phyloP scores from a whole-genome alignment of 92 coral and sea anemone species.

The Paramuricea clavata region DNA sequence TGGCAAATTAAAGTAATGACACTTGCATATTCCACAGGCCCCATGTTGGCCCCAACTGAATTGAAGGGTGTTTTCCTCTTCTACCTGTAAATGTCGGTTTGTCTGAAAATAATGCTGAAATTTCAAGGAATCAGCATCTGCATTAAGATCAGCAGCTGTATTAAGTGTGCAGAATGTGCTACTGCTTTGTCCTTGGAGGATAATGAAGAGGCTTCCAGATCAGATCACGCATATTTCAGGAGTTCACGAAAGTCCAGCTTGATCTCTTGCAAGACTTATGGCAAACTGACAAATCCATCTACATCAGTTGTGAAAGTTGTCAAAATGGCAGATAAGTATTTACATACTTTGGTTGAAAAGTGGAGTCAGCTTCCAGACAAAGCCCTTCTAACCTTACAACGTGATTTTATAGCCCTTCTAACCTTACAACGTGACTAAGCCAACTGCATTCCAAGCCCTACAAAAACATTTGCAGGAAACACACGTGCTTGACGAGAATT shows the following conservation, averaged over 20 bases:
- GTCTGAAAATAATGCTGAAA: too few relatives aligned
- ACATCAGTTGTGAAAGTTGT: not conserved
- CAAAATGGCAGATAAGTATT: not conserved
- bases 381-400: not conserved
- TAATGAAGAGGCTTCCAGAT: not conserved
- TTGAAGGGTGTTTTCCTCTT: too few relatives aligned
- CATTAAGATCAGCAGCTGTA: not conserved
- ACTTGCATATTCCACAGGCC: too few relatives aligned
- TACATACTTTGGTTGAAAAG: not conserved
- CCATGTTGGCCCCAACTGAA: too few relatives aligned
- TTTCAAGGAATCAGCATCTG: too few relatives aligned
- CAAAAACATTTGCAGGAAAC: too few relatives aligned
- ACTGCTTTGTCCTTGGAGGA: not conserved
- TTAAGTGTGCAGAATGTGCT: not conserved
- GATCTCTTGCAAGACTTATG: not conserved
- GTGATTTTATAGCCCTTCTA: not conserved
- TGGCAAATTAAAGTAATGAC: too few relatives aligned
- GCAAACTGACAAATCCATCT: not conserved
- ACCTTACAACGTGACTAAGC: too few relatives aligned
- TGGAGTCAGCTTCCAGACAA: not conserved
- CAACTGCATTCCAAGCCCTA: too few relatives aligned
- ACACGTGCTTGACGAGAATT: too few relatives aligned
- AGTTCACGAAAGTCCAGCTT: not conserved
- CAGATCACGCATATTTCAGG: not conserved
- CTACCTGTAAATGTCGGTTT: too few relatives aligned